Evolutionary conservation across 2,888 invertebrate genomes (phyloP).

Genomic region (Calameuta idolon): DNA sequence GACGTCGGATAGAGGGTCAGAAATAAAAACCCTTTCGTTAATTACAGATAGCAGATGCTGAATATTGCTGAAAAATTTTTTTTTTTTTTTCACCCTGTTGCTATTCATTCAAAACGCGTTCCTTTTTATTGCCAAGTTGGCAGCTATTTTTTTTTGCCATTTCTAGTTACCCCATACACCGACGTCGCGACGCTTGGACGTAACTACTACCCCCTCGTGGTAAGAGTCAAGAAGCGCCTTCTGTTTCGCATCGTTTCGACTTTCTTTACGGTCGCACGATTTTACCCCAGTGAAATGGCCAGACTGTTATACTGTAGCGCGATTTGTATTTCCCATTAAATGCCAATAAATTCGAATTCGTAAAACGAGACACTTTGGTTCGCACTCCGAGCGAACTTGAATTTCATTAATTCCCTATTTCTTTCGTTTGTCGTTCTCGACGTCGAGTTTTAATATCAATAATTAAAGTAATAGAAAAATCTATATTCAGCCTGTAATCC

Average conservation of each 20-base stretch:
- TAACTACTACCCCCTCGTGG: no score
- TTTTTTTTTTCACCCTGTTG: conserved; percentile 12
- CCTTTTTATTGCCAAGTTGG: conserved; percentile 6
- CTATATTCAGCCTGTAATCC: no score
- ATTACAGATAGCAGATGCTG: conserved; percentile 47
- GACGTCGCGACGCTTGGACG: no score
- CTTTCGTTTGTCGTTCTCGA: not conserved
- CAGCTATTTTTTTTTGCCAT: conserved; percentile 11
- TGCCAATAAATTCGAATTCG: no score
- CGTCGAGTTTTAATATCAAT: no score
- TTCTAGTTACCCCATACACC: not conserved
- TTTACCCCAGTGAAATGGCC: no score
- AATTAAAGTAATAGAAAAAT: no score
- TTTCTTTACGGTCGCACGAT: no score
- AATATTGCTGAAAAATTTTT: conserved; percentile 15
- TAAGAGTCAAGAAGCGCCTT: no score
- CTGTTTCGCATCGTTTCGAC: no score
- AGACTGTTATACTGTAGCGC: not conserved
- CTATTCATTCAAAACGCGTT: conserved; percentile 2
- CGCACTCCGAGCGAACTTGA: not conserved
- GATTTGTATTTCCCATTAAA: conserved; percentile 16
- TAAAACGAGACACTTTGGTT: conserved; percentile 38
- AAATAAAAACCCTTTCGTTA: conserved; percentile 63
- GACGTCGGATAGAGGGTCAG: conserved; percentile 15
- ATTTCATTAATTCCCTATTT: conserved; percentile 16